These are phyloP conservation scores for Embiotoca jacksoni DNA, from an alignment of 2,113 vertebrate genomes.

Conservation along the genomic window DNA sequence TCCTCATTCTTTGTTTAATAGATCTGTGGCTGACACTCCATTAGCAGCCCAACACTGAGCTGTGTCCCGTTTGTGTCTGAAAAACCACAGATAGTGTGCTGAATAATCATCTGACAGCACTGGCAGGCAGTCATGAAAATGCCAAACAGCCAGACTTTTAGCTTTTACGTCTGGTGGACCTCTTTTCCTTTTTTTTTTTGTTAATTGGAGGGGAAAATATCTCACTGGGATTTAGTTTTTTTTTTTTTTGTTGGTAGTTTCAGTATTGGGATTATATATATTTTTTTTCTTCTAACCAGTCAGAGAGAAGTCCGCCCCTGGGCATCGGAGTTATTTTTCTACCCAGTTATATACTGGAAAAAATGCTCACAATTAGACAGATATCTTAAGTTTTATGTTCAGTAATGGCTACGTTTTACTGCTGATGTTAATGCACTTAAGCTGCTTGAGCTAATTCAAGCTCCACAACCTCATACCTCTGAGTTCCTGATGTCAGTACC, in stretches of 20 bases:
- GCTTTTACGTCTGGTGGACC: background rate
- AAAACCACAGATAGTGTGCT: constrained; percentile 3
- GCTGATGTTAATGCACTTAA: background rate
- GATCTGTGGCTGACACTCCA: constrained; percentile 21
- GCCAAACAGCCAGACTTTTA: background rate
- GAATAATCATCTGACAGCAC: constrained; percentile 14
- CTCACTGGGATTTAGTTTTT: too few relatives aligned
- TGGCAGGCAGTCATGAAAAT: background rate
- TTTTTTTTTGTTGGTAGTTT: too few relatives aligned
- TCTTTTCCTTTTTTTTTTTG: background rate
- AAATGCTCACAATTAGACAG: too few relatives aligned
- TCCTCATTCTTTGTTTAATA: constrained; percentile 22
- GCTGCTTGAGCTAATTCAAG: background rate
- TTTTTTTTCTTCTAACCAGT: background rate
- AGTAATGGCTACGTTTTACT: background rate
- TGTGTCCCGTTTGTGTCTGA: constrained; percentile 4
- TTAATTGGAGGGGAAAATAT: too few relatives aligned
- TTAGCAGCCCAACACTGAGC: constrained; percentile 32
- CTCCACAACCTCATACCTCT: background rate
- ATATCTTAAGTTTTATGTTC: background rate
- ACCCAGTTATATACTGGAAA: background rate
- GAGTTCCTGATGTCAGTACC: background rate
- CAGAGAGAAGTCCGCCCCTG: background rate
- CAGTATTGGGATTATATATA: too few relatives aligned
- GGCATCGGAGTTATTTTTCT: background rate